Percentiles rank a stretch among this genome's conserved stretches.
These are phyloP conservation scores for Philereme transversata DNA, from an alignment of 2,888 invertebrate genomes.

Conservation along the genomic window DNA sequence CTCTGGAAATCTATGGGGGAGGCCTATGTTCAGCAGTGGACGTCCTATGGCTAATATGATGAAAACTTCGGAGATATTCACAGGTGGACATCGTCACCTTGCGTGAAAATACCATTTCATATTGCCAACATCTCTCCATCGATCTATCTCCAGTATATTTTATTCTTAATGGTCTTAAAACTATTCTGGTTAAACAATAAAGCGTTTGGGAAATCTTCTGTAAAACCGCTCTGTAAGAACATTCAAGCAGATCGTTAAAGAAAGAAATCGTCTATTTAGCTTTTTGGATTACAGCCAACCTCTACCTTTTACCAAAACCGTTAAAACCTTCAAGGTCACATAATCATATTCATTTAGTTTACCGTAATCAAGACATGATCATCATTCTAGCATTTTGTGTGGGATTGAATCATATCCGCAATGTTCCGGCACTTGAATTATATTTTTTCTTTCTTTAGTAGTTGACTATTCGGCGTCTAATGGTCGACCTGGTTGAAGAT, in stretches of 20 bases:
- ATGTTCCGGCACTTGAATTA: neutral
- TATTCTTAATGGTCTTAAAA: too few species aligned
- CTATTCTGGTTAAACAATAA: too few species aligned
- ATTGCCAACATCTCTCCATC: too few species aligned
- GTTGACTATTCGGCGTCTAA: neutral
- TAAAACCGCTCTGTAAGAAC: neutral
- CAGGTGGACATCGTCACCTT: too few species aligned
- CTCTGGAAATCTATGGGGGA: too few species aligned
- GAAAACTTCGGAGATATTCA: too few species aligned
- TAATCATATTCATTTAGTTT: conserved; percentile 5
- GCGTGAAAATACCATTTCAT: too few species aligned
- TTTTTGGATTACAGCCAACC: neutral
- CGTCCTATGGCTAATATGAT: too few species aligned
- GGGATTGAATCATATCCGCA: conserved; percentile 1
- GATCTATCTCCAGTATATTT: too few species aligned
- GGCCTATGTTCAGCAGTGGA: too few species aligned
- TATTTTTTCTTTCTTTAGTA: neutral
- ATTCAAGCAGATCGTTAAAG: neutral
- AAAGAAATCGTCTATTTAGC: neutral
- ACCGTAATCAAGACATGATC: conserved; percentile 1
- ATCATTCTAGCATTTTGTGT: neutral
- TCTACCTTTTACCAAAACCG: neutral
- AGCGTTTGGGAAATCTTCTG: too few species aligned
- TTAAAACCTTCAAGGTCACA: conserved; percentile 6
- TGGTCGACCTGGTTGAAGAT: conserved; percentile 1